A percentile compares a stretch with the other conserved stretches of the same genome.
Conservation (phyloP, 2,797 vertebrate species). For the Glossophaga mutica region DNA sequence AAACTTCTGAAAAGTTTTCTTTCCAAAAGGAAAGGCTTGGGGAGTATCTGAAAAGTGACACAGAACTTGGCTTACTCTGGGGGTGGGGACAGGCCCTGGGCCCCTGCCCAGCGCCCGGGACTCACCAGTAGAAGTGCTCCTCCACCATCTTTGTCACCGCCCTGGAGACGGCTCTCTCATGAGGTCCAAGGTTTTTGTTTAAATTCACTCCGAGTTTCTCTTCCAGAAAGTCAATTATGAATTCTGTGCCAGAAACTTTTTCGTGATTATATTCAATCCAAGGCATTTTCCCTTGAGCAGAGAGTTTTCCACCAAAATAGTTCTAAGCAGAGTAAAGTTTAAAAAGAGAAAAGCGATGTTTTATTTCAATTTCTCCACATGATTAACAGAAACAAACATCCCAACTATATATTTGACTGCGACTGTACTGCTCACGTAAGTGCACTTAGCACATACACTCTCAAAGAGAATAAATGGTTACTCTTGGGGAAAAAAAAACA, state of each 20-base stretch:
- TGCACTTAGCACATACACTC: neutral
- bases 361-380: conserved; percentile 7
- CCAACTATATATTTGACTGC: neutral
- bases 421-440: neutral
- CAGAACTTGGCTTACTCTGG: neutral
- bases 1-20: neutral
- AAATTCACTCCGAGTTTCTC: conserved; percentile 94
- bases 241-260: conserved; percentile 94
- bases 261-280: conserved; percentile 98
- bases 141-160: conserved; percentile 98
- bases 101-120: neutral
- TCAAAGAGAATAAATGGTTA: neutral
- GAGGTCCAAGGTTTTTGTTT: conserved; percentile 91
- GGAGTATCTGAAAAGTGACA: neutral
- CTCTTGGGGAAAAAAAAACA: neutral
- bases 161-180: conserved; percentile 93
- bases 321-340: conserved; percentile 85
- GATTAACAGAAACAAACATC: conserved; percentile 34
- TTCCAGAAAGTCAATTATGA: conserved; percentile 98
- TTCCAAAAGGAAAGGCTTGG: neutral
- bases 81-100: neutral
- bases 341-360: conserved; percentile 51
- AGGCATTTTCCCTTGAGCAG: conserved; percentile 98
- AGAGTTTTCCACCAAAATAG: conserved; percentile 98
- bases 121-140: conserved; percentile 99